Conservation (phyloP, 1,140 invertebrate genomes). For the Hylaeus volcanicus region DNA sequence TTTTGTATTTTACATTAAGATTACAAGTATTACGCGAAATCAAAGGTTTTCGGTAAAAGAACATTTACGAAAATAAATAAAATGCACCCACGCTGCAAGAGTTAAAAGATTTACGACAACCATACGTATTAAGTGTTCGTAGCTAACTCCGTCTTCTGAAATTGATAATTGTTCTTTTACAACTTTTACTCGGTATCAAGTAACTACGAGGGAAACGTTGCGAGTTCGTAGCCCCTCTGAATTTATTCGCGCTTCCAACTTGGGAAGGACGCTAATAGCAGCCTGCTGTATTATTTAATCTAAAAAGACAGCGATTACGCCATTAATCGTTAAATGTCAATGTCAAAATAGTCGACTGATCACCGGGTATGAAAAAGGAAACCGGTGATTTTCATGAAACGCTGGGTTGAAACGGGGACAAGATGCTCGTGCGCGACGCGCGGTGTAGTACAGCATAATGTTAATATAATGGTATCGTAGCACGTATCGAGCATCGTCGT, state of each 20-base stretch:
- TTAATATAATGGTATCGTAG: neutral
- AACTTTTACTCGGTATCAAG: no score
- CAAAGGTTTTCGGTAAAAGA: no score
- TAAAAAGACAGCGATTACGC: conserved; percentile 3
- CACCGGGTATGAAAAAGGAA: conserved; percentile 31
- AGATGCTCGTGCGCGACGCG: neutral
- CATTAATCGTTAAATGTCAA: conserved; percentile 36
- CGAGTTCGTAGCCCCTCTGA: neutral
- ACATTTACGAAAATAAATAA: no score
- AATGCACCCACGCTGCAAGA: no score
- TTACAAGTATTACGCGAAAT: no score
- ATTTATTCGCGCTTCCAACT: neutral
- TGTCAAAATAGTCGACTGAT: conserved; percentile 25
- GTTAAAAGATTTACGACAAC: no score
- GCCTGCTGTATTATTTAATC: neutral
- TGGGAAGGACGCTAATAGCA: neutral
- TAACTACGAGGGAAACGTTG: neutral
- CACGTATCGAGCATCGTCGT: neutral
- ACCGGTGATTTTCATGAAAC: conserved; percentile 30
- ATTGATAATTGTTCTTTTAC: no score
- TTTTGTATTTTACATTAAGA: no score
- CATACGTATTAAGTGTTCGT: no score
- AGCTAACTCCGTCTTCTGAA: no score
- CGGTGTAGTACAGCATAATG: neutral
- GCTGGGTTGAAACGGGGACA: conserved; percentile 19